phyloP scores from a whole-genome alignment of 2,888 invertebrate species.

The Drosophila pseudotalamancana region DNA sequence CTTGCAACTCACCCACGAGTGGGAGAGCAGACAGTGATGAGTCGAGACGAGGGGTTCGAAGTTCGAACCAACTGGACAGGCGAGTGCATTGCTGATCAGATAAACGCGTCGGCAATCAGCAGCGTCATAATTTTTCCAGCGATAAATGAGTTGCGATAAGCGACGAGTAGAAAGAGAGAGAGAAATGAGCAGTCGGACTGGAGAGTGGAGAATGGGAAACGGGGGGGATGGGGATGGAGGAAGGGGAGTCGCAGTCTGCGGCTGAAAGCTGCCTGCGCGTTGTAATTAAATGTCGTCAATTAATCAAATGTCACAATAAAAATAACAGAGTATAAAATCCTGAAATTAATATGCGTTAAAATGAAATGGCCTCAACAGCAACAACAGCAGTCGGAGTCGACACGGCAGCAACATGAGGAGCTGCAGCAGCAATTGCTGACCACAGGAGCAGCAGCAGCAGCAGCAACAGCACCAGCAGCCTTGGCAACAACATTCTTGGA shows the following conservation, averaged over 20 bases:
- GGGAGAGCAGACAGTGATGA: constrained; percentile 4
- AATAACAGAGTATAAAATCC: constrained; percentile 80
- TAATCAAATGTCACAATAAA: constrained; percentile 84
- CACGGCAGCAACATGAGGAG: constrained; percentile 35
- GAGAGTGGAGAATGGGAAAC: not conserved
- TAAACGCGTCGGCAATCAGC: constrained; percentile 74
- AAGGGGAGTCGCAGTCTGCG: constrained; percentile 38
- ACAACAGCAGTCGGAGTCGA: constrained; percentile 40
- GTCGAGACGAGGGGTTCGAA: constrained; percentile 1
- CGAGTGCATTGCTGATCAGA: constrained; percentile 62
- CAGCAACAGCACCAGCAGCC: constrained; percentile 58
- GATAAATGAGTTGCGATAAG: constrained; percentile 83
- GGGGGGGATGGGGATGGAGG: constrained; percentile 6
- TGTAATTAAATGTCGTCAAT: constrained; percentile 85
- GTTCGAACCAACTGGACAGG: constrained; percentile 7
- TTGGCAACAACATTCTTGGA: constrained; percentile 74
- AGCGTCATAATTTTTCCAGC: constrained; percentile 82
- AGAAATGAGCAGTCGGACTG: constrained; percentile 22
- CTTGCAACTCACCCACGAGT: constrained; percentile 65
- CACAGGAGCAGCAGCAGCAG: constrained; percentile 46
- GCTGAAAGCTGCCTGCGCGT: constrained; percentile 70
- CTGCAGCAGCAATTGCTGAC: constrained; percentile 67
- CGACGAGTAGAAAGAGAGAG: constrained; percentile 33
- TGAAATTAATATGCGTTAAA: constrained; percentile 81
- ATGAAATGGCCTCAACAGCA: constrained; percentile 75